Evolutionary conservation across 2,797 vertebrate species (phyloP), one percentile per base, ranked within the genome.

Genomic region (Danio choprae): DNA sequence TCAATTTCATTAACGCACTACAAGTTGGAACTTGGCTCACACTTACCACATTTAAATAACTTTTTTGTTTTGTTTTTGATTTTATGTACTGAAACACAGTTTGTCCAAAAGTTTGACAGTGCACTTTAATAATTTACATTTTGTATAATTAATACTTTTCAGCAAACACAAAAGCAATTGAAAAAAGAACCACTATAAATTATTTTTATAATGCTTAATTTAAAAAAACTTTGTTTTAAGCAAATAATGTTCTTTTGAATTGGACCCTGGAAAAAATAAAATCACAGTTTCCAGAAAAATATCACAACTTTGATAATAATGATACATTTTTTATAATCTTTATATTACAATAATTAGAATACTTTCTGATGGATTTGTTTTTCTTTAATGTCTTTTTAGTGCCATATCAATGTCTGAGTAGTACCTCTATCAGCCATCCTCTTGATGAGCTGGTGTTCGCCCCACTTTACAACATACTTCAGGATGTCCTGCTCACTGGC

Each of bases 351-450:
- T 44, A 44, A 29, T 64, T 64, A 64, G 0, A 64, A 41, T 41
- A 3, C 43, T 67, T 20, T 53, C 48, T 50, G 67, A 36, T 11
- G 9, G 55, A 41, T 8, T 43, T 48, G 74, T 29, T 46, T 53
- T 51, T 6, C 4, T 64, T 63, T 36, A 18, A 60, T 59, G 13
- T 48, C 12, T 1, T 50, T 71, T 9, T 18, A 18, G 22, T 40
- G 29, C 50, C 38, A 40, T 18, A 38, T 70, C 48, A 77, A 56
- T 84, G 38, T 67, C 18, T 81, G 41, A 44, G 18, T 7, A 22
- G 96, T 94, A 99, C 98, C 98, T 95, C 98, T 92, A 92, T 99
- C 98, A 89, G 97, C 97, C 96, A 99, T 99, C 93, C 97, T 97
- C 92, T 97, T 98, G 93, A 99, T 98, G 89, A 99, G 90, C 87